Conservation (phyloP, 2,888 invertebrate species). For the Ochlodes sylvanus region DNA sequence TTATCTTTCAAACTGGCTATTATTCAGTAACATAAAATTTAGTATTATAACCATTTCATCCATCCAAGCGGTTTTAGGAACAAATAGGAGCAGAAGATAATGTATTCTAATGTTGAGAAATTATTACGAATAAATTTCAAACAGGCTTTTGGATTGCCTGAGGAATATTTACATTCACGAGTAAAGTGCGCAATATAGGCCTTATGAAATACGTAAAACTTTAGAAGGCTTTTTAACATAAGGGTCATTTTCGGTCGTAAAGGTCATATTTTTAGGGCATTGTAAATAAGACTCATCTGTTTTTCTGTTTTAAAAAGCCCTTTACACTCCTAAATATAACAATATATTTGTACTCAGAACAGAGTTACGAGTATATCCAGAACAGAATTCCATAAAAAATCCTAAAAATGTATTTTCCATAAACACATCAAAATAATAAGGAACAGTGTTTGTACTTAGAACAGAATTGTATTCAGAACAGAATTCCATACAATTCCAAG, state of each 20-base stretch:
- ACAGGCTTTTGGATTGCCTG: slow-evolving; percentile 1
- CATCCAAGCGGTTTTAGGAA: slow-evolving; percentile 7
- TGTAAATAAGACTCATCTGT: too few relatives aligned
- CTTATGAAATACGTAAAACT: background rate
- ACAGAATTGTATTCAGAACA: slow-evolving; percentile 3
- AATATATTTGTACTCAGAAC: too few relatives aligned
- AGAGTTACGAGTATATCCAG: slow-evolving; percentile 4
- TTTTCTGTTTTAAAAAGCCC: too few relatives aligned
- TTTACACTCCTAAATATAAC: too few relatives aligned
- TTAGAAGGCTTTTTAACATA: background rate
- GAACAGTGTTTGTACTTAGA: too few relatives aligned
- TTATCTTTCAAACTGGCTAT: slow-evolving; percentile 27
- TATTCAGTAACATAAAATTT: slow-evolving; percentile 25
- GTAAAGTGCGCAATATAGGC: background rate
- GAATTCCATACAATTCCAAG: background rate
- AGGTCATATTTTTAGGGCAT: too few relatives aligned
- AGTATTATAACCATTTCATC: slow-evolving; percentile 21
- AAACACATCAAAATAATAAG: too few relatives aligned
- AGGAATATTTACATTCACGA: slow-evolving; percentile 1
- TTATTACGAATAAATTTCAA: slow-evolving; percentile 19
- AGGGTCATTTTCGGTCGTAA: too few relatives aligned
- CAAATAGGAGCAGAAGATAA: slow-evolving; percentile 11
- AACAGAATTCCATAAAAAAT: slow-evolving; percentile 1
- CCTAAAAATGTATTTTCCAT: background rate
- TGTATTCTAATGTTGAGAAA: slow-evolving; percentile 16